A percentile compares a stretch with the other conserved stretches of the same genome.
Evolutionary conservation across 2,888 invertebrate species (phyloP).

Genomic region (Heliconius hortense): DNA sequence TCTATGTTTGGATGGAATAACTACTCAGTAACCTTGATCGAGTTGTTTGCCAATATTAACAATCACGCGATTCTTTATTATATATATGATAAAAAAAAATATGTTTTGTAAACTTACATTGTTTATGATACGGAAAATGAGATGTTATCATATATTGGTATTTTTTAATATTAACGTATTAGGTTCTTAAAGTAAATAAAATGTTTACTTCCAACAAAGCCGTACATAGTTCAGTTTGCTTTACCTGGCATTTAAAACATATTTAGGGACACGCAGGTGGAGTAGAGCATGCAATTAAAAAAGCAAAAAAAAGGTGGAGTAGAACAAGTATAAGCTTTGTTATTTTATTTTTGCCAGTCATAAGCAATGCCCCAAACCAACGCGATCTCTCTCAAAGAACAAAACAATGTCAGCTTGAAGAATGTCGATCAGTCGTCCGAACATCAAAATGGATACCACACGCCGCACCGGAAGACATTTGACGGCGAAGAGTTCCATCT

Average conservation of each 20-base stretch:
- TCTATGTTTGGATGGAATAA: constrained; percentile 19
- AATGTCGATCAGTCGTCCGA: constrained; percentile 41
- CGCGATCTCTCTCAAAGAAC: constrained; percentile 28
- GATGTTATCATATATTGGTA: neutral
- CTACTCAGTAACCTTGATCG: constrained; percentile 33
- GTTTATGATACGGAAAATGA: neutral
- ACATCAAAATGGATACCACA: constrained; percentile 50
- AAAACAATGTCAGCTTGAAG: constrained; percentile 51
- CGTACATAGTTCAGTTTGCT: neutral
- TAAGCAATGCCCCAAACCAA: constrained; percentile 37
- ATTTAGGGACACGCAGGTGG: neutral
- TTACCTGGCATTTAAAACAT: constrained; percentile 4
- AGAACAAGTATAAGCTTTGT: constrained; percentile 30
- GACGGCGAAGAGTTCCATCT: constrained; percentile 50
- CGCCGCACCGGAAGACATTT: constrained; percentile 58
- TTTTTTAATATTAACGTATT: neutral
- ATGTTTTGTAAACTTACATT: constrained; percentile 25
- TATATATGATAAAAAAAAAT: neutral
- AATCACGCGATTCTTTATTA: constrained; percentile 4
- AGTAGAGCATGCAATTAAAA: neutral
- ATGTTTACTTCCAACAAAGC: neutral
- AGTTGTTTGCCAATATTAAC: constrained; percentile 34
- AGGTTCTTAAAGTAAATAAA: neutral
- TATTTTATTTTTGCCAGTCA: constrained; percentile 39
- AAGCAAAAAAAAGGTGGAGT: too few species aligned